Conservation (phyloP, 2,888 invertebrate genomes). For the Netelia fuscicornis region DNA sequence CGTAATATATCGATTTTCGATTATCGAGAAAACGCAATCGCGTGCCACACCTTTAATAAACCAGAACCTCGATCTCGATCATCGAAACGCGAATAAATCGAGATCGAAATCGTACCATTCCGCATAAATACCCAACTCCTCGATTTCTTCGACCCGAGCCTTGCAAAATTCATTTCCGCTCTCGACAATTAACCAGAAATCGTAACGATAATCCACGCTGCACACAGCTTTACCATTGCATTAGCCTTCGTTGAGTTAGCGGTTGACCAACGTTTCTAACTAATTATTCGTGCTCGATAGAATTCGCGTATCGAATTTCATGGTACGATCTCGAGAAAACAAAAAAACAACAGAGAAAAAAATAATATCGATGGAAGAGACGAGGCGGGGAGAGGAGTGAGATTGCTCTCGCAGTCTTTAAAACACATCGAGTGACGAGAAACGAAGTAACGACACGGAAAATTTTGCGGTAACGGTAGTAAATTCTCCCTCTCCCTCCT, state of each 20-base stretch:
- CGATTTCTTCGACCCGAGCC: conserved; percentile 25
- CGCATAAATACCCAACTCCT: conserved; percentile 24
- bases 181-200: conserved; percentile 41
- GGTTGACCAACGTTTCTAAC: conserved; percentile 51
- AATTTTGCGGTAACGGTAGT: conserved; percentile 68
- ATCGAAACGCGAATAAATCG: too few species aligned
- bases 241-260: conserved; percentile 28
- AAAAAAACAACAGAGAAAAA: background rate
- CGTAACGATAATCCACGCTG: background rate
- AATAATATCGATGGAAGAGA: background rate
- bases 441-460: conserved; percentile 60
- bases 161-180: conserved; percentile 58
- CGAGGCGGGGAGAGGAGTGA: background rate
- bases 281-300: conserved; percentile 58
- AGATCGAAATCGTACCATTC: too few species aligned
- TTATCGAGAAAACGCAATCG: too few species aligned
- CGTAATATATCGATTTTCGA: too few species aligned
- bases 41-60: too few species aligned
- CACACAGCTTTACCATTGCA: background rate
- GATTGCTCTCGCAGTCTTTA: conserved; percentile 35
- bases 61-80: too few species aligned
- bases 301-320: conserved; percentile 55
- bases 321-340: conserved; percentile 1
- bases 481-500: background rate
- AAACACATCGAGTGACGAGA: conserved; percentile 6